Conservation (phyloP, 2,888 invertebrate genomes). For the Euplexia lucipara region DNA sequence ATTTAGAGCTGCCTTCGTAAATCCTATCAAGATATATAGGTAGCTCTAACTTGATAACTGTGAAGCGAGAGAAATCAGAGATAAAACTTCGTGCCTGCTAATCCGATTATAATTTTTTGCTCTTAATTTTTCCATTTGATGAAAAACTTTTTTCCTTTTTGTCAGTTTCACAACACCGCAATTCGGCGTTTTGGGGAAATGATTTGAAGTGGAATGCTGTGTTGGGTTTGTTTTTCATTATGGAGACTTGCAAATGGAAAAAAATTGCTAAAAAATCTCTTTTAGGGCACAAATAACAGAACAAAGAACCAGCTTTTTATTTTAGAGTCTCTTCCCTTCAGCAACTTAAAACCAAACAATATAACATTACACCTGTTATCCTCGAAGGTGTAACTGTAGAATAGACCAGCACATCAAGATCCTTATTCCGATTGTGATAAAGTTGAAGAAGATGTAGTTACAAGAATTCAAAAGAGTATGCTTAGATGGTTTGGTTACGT, state of each 20-base stretch:
- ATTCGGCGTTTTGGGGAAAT: constrained; percentile 33
- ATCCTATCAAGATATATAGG: neutral
- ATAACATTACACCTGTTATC: neutral
- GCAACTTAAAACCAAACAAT: no score
- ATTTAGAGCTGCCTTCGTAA: neutral
- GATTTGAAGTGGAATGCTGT: constrained; percentile 27
- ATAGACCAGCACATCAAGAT: no score
- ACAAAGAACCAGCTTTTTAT: no score
- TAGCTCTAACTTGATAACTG: neutral
- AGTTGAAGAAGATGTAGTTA: no score
- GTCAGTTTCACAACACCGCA: constrained; percentile 17
- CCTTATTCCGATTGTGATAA: no score
- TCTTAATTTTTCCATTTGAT: constrained; percentile 32
- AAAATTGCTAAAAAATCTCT: neutral
- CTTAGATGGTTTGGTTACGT: no score
- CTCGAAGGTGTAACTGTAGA: no score
- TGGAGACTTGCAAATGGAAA: neutral
- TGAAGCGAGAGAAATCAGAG: constrained; percentile 28
- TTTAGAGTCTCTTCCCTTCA: no score
- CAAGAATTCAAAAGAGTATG: no score
- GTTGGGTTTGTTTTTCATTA: constrained; percentile 15
- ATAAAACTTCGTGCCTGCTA: constrained; percentile 35
- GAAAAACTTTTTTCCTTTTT: constrained; percentile 31
- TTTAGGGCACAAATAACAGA: no score
- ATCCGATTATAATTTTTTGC: constrained; percentile 43